These are phyloP conservation scores for Pseudobourletiella spinata DNA, from an alignment of 1,140 invertebrate species.

Conservation along the genomic window DNA sequence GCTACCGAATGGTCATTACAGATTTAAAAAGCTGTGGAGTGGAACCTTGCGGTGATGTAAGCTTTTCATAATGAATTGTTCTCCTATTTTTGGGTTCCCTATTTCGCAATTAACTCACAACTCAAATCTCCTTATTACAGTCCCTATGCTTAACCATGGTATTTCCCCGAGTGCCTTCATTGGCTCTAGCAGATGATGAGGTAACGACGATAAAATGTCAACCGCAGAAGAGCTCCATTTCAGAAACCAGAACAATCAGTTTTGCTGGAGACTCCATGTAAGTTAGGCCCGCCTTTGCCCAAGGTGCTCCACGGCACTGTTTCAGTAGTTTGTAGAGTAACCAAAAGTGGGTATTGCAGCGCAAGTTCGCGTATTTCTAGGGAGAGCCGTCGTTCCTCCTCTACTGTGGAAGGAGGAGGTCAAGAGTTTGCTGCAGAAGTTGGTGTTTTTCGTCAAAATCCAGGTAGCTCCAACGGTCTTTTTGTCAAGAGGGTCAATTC, in stretches of 20 bases:
- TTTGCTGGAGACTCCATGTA: slow-evolving; percentile 33
- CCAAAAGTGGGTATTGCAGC: too few relatives aligned
- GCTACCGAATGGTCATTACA: slow-evolving; percentile 21
- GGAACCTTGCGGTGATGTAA: slow-evolving; percentile 31
- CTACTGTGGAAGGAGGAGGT: slow-evolving; percentile 31
- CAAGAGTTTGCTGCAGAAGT: slow-evolving; percentile 36
- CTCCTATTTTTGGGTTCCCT: too few relatives aligned
- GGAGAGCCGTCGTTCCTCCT: slow-evolving; percentile 25
- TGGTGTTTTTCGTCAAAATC: slow-evolving; percentile 34
- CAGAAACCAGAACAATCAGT: slow-evolving; percentile 27
- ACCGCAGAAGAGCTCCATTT: slow-evolving; percentile 28
- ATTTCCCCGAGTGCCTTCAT: slow-evolving; percentile 30
- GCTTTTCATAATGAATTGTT: neutral
- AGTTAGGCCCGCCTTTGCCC: neutral
- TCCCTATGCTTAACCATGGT: slow-evolving; percentile 33
- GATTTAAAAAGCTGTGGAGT: slow-evolving; percentile 33
- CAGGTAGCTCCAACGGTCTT: slow-evolving; percentile 31
- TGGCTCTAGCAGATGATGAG: slow-evolving; percentile 34
- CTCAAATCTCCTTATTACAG: slow-evolving; percentile 9
- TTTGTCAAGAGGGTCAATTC: slow-evolving; percentile 31
- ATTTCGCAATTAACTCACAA: too few relatives aligned
- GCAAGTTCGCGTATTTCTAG: neutral
- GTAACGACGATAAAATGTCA: slow-evolving; percentile 34
- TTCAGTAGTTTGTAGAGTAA: too few relatives aligned
- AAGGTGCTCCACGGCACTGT: too few relatives aligned